Conservation (phyloP, 2,797 vertebrate genomes). For the Anolis apletophallus region DNA sequence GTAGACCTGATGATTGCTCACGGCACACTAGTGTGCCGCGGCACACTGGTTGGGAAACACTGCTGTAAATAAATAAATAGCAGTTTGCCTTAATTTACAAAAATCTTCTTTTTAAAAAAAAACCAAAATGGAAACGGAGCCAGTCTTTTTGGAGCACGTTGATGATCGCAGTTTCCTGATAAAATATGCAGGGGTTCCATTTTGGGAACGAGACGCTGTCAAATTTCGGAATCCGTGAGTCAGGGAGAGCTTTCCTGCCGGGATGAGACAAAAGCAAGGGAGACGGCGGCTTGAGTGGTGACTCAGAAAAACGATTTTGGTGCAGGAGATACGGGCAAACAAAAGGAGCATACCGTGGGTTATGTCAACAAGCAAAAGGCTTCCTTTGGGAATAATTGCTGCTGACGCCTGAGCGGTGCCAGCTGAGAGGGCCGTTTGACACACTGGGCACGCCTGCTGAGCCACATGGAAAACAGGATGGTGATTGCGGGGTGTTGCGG, state of each 20-base stretch:
- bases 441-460: slow-evolving; percentile 38
- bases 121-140: too few relatives aligned
- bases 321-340: slow-evolving; percentile 70
- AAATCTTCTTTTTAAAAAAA: slow-evolving; percentile 25
- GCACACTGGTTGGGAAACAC: too few relatives aligned
- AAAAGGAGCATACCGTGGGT: slow-evolving; percentile 68
- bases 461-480: slow-evolving; percentile 57
- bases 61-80: background rate
- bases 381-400: slow-evolving; percentile 69
- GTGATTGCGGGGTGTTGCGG: slow-evolving; percentile 30
- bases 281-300: slow-evolving; percentile 46
- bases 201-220: slow-evolving; percentile 55
- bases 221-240: slow-evolving; percentile 61
- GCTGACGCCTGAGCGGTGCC: slow-evolving; percentile 61
- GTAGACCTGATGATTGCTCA: too few relatives aligned
- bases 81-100: slow-evolving; percentile 51
- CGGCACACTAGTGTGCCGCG: too few relatives aligned
- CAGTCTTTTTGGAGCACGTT: slow-evolving; percentile 25
- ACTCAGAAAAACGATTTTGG: slow-evolving; percentile 71
- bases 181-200: slow-evolving; percentile 55
- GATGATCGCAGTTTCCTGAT: slow-evolving; percentile 49
- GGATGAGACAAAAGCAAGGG: slow-evolving; percentile 54
- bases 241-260: slow-evolving; percentile 64
- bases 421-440: slow-evolving; percentile 51
- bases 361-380: slow-evolving; percentile 71